phyloP scores from a whole-genome alignment of 2,113 vertebrate species.

The Callipepla squamata region DNA sequence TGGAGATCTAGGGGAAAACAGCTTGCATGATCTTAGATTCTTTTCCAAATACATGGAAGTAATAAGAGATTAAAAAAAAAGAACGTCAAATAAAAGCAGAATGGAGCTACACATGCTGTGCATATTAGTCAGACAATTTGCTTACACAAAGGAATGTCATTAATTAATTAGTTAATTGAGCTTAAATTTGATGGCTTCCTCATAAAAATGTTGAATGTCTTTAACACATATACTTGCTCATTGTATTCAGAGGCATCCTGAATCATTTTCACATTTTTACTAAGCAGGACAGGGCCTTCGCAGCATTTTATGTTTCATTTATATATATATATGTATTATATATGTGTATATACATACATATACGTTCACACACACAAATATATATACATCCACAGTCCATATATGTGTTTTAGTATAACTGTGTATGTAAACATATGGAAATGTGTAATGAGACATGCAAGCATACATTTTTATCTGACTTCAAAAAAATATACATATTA shows the following conservation, averaged over 20 bases:
- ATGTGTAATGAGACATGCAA: neutral
- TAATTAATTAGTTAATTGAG: neutral
- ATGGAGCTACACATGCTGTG: rapidly evolving
- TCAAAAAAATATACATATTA: neutral
- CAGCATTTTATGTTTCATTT: neutral
- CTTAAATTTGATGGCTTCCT: neutral
- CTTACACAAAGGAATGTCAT: neutral
- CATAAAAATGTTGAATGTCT: neutral
- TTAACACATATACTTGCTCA: neutral
- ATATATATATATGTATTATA: no score
- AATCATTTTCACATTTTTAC: neutral
- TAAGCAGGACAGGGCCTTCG: neutral
- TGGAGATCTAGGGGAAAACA: neutral
- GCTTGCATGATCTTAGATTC: neutral
- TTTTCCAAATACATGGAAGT: neutral
- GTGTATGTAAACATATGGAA: neutral
- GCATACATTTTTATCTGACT: neutral
- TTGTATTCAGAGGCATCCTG: neutral
- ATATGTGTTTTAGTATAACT: neutral
- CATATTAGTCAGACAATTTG: neutral
- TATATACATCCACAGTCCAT: neutral
- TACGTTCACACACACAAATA: neutral
- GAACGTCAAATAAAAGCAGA: neutral
- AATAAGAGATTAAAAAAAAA: neutral
- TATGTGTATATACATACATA: neutral